Conservation (phyloP, 2,113 vertebrate genomes). For the Lota lota region DNA sequence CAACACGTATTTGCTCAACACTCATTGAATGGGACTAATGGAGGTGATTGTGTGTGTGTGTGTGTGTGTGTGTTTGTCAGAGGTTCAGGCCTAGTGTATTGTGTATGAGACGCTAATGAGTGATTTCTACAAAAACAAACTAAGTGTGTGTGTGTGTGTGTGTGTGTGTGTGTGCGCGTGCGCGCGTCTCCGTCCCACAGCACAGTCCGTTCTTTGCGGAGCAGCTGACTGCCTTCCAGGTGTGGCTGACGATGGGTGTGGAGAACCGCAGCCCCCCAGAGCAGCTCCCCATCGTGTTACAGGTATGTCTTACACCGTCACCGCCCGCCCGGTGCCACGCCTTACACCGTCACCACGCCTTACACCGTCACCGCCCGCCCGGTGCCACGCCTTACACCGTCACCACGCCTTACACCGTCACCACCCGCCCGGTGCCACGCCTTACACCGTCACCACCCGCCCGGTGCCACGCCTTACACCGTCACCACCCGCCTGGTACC, state of each 20-base stretch:
- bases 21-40: not conserved
- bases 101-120: too few species aligned
- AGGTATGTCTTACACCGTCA: slow-evolving; percentile 72
- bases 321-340: too few species aligned
- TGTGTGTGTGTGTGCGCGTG: slow-evolving; percentile 8
- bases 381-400: too few species aligned
- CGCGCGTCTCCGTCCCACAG: slow-evolving; percentile 66
- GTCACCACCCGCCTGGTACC: slow-evolving; percentile 2
- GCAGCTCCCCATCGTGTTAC: slow-evolving; percentile 94
- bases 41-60: not conserved
- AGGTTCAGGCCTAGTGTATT: too few species aligned
- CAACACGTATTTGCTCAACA: too few species aligned
- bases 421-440: too few species aligned
- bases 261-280: slow-evolving; percentile 97
- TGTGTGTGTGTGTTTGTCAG: slow-evolving; percentile 17
- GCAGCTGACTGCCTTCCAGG: slow-evolving; percentile 96
- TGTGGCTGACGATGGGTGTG: slow-evolving; percentile 97
- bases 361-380: too few species aligned
- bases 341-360: too few species aligned
- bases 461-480: slow-evolving; percentile 8
- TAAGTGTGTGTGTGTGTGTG: slow-evolving; percentile 9
- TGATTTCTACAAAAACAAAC: too few species aligned
- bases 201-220: slow-evolving; percentile 97
- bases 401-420: too few species aligned
- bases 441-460: too few species aligned